These are phyloP conservation scores for Morbakka virulenta DNA, from an alignment of 30 jellyfish, hydroid and myxozoan species.

Conservation along the genomic window DNA sequence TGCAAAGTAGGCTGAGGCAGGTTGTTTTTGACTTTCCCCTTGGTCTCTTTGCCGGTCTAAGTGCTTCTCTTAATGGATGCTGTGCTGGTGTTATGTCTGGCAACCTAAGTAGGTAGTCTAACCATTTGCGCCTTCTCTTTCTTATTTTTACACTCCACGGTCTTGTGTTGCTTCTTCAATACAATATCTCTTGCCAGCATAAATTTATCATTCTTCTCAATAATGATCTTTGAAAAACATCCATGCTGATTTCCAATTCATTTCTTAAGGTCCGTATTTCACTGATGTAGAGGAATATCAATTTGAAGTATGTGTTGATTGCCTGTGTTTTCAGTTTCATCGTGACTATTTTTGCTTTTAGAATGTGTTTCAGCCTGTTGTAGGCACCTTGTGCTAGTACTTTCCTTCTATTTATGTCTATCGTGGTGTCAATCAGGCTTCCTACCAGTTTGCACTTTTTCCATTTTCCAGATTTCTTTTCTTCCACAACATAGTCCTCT, in stretches of 20 bases:
- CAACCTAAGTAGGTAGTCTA: neutral
- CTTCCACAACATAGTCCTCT: slow-evolving; percentile 41
- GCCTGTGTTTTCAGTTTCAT: neutral
- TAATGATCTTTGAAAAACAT: no score
- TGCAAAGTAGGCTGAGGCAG: no score
- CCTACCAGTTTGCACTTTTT: slow-evolving; percentile 47
- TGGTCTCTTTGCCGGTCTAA: neutral
- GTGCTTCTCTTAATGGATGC: neutral
- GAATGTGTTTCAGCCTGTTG: neutral
- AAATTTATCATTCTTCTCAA: neutral
- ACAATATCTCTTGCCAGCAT: neutral
- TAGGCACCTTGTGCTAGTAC: neutral
- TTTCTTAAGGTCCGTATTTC: neutral
- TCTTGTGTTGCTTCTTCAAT: neutral
- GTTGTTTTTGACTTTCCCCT: neutral
- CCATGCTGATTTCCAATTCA: neutral
- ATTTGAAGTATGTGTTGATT: neutral
- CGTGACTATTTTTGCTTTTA: neutral
- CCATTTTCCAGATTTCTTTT: slow-evolving; percentile 42
- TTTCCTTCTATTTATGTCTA: no score
- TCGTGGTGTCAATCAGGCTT: no score
- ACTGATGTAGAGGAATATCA: no score
- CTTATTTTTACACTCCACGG: neutral
- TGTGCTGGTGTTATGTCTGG: neutral
- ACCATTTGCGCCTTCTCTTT: neutral